phyloP scores from a whole-genome alignment of 2,797 vertebrate genomes.

The Pempheris klunzingeri region DNA sequence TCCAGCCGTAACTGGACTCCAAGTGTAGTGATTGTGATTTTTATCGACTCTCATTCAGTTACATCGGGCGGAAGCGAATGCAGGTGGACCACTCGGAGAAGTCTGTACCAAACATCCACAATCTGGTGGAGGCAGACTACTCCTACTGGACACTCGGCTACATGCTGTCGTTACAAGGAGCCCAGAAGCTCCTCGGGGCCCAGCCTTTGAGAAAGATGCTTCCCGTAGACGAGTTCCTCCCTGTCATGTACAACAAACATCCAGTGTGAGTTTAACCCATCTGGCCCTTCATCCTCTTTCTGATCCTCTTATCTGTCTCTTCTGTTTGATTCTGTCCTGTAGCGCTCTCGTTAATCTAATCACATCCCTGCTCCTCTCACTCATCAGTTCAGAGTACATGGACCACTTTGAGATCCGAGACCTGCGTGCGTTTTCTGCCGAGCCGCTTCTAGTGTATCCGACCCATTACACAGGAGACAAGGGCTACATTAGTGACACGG shows the following conservation, averaged over 20 bases:
- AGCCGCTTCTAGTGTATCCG: constrained; percentile 91
- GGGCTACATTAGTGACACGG: constrained; percentile 92
- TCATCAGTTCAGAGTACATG: constrained; percentile 85
- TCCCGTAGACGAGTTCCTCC: constrained; percentile 94
- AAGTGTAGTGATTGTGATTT: not conserved
- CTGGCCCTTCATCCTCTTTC: not conserved
- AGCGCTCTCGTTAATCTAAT: constrained; percentile 17
- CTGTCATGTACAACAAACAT: constrained; percentile 94
- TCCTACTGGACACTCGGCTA: constrained; percentile 96
- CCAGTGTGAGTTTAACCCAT: constrained; percentile 86
- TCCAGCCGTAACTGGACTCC: not conserved
- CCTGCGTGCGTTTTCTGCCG: constrained; percentile 89
- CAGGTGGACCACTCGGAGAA: constrained; percentile 92
- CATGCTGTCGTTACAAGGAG: constrained; percentile 90
- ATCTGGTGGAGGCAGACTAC: constrained; percentile 93
- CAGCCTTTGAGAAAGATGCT: constrained; percentile 89
- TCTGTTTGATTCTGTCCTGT: constrained; percentile 1
- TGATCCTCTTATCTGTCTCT: not conserved
- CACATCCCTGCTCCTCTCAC: constrained; percentile 7
- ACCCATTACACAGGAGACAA: constrained; percentile 92
- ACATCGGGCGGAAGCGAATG: constrained; percentile 94
- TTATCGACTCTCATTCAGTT: constrained; percentile 76
- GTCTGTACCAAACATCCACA: constrained; percentile 89
- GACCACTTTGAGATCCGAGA: constrained; percentile 85
- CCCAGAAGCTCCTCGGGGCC: constrained; percentile 89